phyloP scores from a whole-genome alignment of 2,888 invertebrate species.

The Bruchidius siliquastri region DNA sequence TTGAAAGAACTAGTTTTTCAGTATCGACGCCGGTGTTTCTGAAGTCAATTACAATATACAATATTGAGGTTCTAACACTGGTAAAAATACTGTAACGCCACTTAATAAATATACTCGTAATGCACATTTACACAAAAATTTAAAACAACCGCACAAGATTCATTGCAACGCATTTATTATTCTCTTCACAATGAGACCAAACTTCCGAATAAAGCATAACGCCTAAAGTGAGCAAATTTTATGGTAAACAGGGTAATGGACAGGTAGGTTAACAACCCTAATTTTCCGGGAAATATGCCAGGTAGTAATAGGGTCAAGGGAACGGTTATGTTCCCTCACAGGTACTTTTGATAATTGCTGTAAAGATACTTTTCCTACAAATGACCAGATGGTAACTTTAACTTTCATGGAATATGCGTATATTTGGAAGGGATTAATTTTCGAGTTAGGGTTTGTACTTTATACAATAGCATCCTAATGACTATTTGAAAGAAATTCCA shows the following conservation, averaged over 20 bases:
- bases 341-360: neutral
- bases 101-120: no score
- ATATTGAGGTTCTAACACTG: no score
- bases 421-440: neutral
- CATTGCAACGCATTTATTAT: neutral
- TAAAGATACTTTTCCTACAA: neutral
- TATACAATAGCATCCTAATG: no score
- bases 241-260: conserved; percentile 6
- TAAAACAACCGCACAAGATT: no score
- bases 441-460: no score
- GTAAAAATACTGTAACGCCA: no score
- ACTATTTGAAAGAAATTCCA: no score
- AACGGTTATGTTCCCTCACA: neutral
- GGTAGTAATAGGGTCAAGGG: neutral
- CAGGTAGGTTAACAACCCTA: conserved; percentile 5
- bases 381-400: neutral
- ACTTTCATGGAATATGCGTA: neutral
- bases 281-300: conserved; percentile 5
- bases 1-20: no score
- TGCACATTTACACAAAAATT: no score
- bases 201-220: no score
- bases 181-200: neutral
- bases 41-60: no score
- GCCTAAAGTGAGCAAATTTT: conserved; percentile 9
- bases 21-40: no score